phyloP scores from a whole-genome alignment of 2,888 invertebrate genomes.

The Lymantria monacha region DNA sequence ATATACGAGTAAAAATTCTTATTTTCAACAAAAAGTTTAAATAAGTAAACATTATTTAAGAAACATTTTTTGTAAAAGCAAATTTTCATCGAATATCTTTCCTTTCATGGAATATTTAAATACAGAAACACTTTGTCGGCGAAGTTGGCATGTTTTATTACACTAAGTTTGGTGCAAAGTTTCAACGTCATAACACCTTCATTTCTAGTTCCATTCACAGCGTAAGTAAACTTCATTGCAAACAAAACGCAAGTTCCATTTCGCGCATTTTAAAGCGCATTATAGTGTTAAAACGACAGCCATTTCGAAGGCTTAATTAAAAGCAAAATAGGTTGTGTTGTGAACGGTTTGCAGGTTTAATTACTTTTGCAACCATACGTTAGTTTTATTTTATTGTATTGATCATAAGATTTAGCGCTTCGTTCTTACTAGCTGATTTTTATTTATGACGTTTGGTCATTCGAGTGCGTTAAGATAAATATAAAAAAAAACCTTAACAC shows the following conservation, averaged over 20 bases:
- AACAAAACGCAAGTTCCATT: constrained; percentile 5
- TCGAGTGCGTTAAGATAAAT: no score
- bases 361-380: not conserved
- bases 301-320: constrained; percentile 9
- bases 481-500: no score
- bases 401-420: no score
- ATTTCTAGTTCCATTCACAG: constrained; percentile 1
- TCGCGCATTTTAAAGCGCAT: constrained; percentile 5
- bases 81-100: no score
- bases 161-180: not conserved
- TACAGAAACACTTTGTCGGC: no score
- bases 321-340: constrained; percentile 8
- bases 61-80: no score
- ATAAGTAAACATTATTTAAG: no score
- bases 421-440: no score
- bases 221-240: constrained; percentile 7
- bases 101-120: no score
- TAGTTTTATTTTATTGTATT: not conserved
- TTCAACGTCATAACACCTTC: not conserved
- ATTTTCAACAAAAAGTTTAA: no score
- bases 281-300: constrained; percentile 5
- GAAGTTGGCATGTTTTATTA: not conserved
- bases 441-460: no score
- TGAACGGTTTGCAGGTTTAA: not conserved
- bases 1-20: no score